Conservation (phyloP, 2,888 invertebrate genomes). For the Mactromeris polynyma region DNA sequence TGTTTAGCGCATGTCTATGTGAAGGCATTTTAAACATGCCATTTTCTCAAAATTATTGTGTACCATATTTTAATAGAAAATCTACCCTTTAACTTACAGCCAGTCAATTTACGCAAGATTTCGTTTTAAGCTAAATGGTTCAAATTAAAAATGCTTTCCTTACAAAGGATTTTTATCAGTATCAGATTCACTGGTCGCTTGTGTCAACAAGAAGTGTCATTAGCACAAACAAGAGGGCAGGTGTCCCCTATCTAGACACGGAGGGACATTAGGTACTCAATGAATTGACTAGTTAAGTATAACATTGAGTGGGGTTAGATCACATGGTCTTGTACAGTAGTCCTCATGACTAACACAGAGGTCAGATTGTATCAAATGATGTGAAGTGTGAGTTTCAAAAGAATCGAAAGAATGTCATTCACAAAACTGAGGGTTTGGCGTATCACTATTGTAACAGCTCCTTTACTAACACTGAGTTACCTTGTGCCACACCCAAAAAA, state of each 20-base stretch:
- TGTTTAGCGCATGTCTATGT: no score
- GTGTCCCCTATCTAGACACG: not conserved
- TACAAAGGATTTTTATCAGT: conserved; percentile 2
- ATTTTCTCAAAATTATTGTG: no score
- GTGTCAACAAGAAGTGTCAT: conserved; percentile 14
- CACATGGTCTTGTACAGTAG: not conserved
- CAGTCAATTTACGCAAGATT: no score
- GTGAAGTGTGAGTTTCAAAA: not conserved
- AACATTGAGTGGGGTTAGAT: not conserved
- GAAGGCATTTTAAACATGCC: no score
- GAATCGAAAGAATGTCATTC: conserved; percentile 17
- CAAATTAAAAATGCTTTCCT: not conserved
- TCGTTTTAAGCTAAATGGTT: not conserved
- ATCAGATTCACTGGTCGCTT: not conserved
- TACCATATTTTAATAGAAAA: no score
- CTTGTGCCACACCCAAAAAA: not conserved
- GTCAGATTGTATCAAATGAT: conserved; percentile 1
- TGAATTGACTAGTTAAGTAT: not conserved
- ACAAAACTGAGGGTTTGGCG: not conserved
- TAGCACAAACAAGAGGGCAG: conserved; percentile 6
- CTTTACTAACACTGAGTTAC: no score
- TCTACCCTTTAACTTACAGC: no score
- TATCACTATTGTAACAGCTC: no score
- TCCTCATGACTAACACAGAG: no score
- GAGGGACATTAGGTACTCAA: not conserved